Evolutionary conservation across 2,888 invertebrate species (phyloP).

Genomic region (Nemotelus nigrinus): DNA sequence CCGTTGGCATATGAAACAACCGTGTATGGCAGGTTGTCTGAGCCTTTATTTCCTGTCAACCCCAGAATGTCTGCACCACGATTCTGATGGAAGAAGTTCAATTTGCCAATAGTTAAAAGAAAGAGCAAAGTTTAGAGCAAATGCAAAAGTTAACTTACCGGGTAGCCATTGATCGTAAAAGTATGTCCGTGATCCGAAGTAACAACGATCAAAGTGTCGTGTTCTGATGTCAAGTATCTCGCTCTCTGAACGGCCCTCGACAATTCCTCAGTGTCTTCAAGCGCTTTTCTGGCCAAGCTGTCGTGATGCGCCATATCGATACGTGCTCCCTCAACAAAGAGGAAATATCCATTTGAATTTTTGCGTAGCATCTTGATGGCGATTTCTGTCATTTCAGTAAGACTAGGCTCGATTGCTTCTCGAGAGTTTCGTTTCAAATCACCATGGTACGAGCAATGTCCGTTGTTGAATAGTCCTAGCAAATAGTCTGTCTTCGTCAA

Average conservation of each 20-base stretch:
- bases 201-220: conserved; percentile 82
- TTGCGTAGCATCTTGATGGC: conserved; percentile 72
- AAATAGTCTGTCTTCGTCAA: conserved; percentile 67
- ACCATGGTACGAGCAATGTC: conserved; percentile 71
- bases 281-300: conserved; percentile 72
- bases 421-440: conserved; percentile 66
- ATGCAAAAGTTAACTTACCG: conserved; percentile 65
- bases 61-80: conserved; percentile 66
- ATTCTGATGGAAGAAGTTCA: background rate
- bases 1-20: conserved; percentile 81
- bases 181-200: conserved; percentile 85
- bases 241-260: conserved; percentile 76
- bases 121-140: background rate
- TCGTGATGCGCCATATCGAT: conserved; percentile 70
- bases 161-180: conserved; percentile 79
- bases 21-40: conserved; percentile 72
- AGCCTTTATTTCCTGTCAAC: conserved; percentile 65
- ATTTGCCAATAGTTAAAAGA: background rate
- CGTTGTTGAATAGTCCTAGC: conserved; percentile 68
- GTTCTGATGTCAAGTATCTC: conserved; percentile 68
- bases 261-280: conserved; percentile 82
- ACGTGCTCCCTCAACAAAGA: conserved; percentile 75
- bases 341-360: conserved; percentile 73
- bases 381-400: conserved; percentile 73
- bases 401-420: conserved; percentile 68